Conservation (phyloP, 2,888 invertebrate genomes). For the Augiades crinisus region DNA sequence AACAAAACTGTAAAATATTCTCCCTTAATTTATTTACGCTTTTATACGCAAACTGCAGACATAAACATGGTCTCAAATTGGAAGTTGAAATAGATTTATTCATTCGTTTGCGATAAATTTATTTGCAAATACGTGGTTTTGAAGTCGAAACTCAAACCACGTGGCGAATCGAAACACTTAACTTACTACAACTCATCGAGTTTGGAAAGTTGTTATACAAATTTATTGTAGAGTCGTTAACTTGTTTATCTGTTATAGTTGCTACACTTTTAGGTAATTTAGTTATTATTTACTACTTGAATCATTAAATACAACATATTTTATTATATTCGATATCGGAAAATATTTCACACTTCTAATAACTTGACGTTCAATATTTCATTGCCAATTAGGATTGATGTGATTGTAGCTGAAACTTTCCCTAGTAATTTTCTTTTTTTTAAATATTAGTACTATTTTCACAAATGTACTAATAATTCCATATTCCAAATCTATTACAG, state of each 20-base stretch:
- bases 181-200: constrained; percentile 17
- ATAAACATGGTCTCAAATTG: constrained; percentile 16
- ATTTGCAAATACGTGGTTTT: constrained; percentile 1
- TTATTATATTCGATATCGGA: too few species aligned
- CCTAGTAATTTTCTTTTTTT: too few species aligned
- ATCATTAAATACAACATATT: too few species aligned
- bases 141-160: neutral
- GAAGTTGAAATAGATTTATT: neutral
- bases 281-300: neutral
- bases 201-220: constrained; percentile 13
- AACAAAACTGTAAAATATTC: constrained; percentile 2
- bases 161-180: constrained; percentile 16
- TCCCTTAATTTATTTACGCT: neutral
- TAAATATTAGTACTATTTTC: too few species aligned
- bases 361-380: too few species aligned
- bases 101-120: neutral
- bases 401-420: too few species aligned
- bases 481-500: too few species aligned
- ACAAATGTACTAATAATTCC: too few species aligned
- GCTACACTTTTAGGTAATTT: neutral
- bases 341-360: too few species aligned
- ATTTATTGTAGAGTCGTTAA: constrained; percentile 4
- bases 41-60: constrained; percentile 6
- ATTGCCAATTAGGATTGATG: too few species aligned
- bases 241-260: constrained; percentile 11